Evolutionary conservation across 2,888 invertebrate genomes (phyloP).

Genomic region (Gastrophysa polygoni): DNA sequence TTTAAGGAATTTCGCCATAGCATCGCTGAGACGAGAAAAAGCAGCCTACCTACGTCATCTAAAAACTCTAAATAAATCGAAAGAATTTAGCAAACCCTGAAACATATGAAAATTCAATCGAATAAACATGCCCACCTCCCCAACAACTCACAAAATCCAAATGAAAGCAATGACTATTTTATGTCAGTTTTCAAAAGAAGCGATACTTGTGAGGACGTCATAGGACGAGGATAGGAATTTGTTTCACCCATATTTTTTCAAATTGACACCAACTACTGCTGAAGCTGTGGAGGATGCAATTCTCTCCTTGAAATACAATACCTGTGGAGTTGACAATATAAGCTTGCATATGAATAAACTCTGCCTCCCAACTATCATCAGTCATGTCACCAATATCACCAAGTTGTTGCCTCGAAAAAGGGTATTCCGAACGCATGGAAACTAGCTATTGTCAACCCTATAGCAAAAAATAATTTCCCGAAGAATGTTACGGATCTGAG

Average conservation of each 20-base stretch:
- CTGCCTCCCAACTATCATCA: background rate
- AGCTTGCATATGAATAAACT: background rate
- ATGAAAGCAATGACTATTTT: no score
- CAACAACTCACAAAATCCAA: no score
- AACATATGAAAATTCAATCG: no score
- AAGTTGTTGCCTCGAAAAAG: background rate
- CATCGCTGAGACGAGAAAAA: no score
- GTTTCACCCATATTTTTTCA: background rate
- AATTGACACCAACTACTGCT: background rate
- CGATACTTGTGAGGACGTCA: background rate
- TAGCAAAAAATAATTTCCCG: slow-evolving; percentile 1
- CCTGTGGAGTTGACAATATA: background rate
- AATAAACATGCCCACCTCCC: no score
- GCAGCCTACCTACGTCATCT: no score
- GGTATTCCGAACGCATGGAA: background rate
- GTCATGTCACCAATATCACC: background rate
- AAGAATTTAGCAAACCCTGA: no score
- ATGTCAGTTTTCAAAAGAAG: background rate
- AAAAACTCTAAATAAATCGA: no score
- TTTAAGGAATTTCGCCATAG: no score
- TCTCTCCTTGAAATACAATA: background rate
- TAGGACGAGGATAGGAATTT: background rate
- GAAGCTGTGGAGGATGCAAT: background rate
- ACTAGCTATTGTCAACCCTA: no score
- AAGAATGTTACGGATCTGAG: background rate